phyloP scores from a whole-genome alignment of 2,888 invertebrate genomes.

The Dicyrtoma fusca region DNA sequence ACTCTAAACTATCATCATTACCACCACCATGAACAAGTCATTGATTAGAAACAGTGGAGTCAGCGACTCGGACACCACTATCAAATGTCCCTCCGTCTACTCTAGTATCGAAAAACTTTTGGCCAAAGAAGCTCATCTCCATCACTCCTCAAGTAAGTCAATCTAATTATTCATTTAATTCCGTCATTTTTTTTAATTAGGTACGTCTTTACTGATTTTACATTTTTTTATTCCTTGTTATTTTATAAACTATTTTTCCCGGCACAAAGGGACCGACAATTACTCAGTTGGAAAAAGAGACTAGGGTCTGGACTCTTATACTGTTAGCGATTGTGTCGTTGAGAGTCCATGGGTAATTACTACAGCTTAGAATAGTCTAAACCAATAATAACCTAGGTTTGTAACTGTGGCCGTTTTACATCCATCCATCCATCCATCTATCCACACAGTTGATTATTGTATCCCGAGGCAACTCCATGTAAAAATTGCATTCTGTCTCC shows the following conservation, averaged over 20 bases:
- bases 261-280: no score
- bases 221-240: background rate
- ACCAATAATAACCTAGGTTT: background rate
- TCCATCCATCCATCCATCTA: no score
- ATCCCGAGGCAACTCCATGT: no score
- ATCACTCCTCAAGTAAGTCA: background rate
- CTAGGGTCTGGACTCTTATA: no score
- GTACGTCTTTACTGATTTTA: no score
- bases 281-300: no score
- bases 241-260: background rate
- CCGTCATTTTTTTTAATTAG: background rate
- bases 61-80: background rate
- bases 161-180: background rate
- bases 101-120: slow-evolving; percentile 56
- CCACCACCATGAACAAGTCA: slow-evolving; percentile 20
- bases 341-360: no score
- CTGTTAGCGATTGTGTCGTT: no score
- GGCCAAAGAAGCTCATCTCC: slow-evolving; percentile 38
- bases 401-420: no score
- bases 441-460: no score
- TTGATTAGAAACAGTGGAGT: slow-evolving; percentile 26
- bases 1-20: background rate
- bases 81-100: slow-evolving; percentile 50
- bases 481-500: no score
- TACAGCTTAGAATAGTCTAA: no score